phyloP scores from a whole-genome alignment of 2,888 invertebrate species.

The Plagodis pulveraria region DNA sequence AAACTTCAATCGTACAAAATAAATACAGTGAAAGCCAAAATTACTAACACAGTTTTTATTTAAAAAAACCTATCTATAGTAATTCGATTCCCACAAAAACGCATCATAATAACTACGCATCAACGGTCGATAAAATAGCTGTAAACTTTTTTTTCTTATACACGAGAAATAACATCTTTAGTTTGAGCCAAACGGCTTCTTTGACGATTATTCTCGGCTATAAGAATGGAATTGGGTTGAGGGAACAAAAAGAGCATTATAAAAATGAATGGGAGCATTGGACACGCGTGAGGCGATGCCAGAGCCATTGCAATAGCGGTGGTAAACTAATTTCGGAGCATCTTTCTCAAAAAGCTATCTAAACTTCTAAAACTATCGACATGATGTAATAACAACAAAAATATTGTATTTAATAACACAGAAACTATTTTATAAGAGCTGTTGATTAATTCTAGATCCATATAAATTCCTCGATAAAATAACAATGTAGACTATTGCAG shows the following conservation, averaged over 20 bases:
- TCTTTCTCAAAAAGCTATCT: too few relatives aligned
- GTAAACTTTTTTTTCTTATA: constrained; percentile 45
- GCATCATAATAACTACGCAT: constrained; percentile 53
- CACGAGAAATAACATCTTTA: constrained; percentile 60
- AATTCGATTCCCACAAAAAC: constrained; percentile 52
- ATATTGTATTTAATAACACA: too few relatives aligned
- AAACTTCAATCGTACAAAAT: background rate
- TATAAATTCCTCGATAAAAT: too few relatives aligned
- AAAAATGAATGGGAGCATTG: constrained; percentile 40
- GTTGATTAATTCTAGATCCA: too few relatives aligned
- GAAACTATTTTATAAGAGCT: too few relatives aligned
- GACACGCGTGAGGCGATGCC: constrained; percentile 36
- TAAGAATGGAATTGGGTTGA: constrained; percentile 72
- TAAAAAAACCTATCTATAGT: constrained; percentile 43
- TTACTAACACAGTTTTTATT: constrained; percentile 21
- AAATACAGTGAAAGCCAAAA: constrained; percentile 19
- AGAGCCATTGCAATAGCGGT: constrained; percentile 24
- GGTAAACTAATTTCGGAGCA: too few relatives aligned
- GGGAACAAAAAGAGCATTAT: constrained; percentile 61
- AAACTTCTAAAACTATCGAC: too few relatives aligned
- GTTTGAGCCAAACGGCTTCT: constrained; percentile 64
- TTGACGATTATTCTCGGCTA: constrained; percentile 74
- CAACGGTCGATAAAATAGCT: constrained; percentile 38
- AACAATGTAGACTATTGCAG: too few relatives aligned
- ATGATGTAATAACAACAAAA: too few relatives aligned